Conservation (phyloP, 2,113 vertebrate genomes). For the Labeo catla region DNA sequence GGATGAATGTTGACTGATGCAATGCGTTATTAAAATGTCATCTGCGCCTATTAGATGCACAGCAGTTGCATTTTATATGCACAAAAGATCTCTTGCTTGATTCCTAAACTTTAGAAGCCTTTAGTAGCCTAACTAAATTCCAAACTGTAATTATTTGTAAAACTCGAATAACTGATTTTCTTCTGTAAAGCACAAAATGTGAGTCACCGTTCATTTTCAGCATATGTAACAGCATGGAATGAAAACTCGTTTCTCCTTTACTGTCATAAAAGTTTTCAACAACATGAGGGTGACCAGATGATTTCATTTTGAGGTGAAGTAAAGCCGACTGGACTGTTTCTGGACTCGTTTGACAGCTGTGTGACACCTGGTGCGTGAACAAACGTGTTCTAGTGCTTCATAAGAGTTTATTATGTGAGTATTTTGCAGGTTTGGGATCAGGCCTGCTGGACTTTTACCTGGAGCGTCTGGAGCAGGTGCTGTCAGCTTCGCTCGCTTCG, state of each 20-base stretch:
- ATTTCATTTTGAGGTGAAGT: not conserved
- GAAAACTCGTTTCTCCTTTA: not conserved
- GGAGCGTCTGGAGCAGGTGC: conserved; percentile 93
- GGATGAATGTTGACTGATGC: not conserved
- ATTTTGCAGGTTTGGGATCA: not conserved
- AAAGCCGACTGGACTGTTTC: not conserved
- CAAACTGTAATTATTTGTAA: too few relatives aligned
- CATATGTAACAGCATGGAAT: not conserved
- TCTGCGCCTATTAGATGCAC: not conserved
- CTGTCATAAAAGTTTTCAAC: not conserved
- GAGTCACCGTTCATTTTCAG: not conserved
- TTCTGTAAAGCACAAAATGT: not conserved
- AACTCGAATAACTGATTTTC: too few relatives aligned
- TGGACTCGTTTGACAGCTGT: not conserved
- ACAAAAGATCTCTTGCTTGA: not conserved
- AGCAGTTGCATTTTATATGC: not conserved
- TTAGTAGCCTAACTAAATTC: not conserved
- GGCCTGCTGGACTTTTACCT: conserved; percentile 78
- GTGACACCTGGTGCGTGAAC: not conserved
- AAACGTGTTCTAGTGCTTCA: not conserved
- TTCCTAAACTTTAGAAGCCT: not conserved
- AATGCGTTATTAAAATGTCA: not conserved
- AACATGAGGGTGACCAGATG: not conserved
- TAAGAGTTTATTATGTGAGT: not conserved
- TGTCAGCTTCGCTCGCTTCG: conserved; percentile 93